A percentile compares a stretch with the other conserved stretches of the same genome.
Evolutionary conservation across 2,113 vertebrate species (phyloP).

Genomic region (Condylura cristata): DNA sequence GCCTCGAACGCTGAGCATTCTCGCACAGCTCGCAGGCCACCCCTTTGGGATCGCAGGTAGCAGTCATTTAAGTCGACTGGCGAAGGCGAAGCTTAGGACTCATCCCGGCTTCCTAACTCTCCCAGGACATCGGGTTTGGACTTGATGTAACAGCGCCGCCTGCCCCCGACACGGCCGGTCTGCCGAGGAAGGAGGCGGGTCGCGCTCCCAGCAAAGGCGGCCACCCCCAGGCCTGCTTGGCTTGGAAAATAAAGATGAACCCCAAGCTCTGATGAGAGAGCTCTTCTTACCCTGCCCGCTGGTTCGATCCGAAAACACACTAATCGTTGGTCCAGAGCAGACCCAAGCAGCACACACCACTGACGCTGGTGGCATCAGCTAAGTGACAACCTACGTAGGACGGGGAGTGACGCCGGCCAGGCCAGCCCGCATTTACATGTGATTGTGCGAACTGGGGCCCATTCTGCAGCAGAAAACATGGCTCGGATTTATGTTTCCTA

Average conservation of each 20-base stretch:
- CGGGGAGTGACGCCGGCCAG: slow-evolving; percentile 8
- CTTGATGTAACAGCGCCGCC: slow-evolving; percentile 4
- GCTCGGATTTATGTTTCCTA: background rate
- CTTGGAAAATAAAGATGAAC: slow-evolving; percentile 53
- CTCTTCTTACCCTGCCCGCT: background rate
- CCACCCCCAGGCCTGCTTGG: background rate
- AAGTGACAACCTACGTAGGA: background rate
- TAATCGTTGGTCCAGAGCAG: slow-evolving; percentile 32
- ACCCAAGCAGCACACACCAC: background rate
- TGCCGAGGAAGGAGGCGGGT: background rate
- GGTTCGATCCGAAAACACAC: slow-evolving; percentile 13
- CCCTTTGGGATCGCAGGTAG: background rate
- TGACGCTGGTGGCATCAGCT: slow-evolving; percentile 31
- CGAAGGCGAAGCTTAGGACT: slow-evolving; percentile 49
- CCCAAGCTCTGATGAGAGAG: background rate
- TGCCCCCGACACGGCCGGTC: slow-evolving; percentile 11
- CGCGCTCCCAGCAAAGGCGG: too few relatives aligned
- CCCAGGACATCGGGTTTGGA: slow-evolving; percentile 55
- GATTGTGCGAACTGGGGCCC: background rate
- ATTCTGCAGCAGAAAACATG: slow-evolving; percentile 2
- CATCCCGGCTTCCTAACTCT: slow-evolving; percentile 42
- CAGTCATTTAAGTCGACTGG: background rate
- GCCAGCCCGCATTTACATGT: background rate
- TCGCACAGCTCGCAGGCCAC: background rate
- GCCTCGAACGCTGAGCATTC: background rate